Percentiles rank a stretch among this genome's conserved stretches.
phyloP scores from a whole-genome alignment of 2,888 invertebrate species.

The Lordiphosa andalusiaca region DNA sequence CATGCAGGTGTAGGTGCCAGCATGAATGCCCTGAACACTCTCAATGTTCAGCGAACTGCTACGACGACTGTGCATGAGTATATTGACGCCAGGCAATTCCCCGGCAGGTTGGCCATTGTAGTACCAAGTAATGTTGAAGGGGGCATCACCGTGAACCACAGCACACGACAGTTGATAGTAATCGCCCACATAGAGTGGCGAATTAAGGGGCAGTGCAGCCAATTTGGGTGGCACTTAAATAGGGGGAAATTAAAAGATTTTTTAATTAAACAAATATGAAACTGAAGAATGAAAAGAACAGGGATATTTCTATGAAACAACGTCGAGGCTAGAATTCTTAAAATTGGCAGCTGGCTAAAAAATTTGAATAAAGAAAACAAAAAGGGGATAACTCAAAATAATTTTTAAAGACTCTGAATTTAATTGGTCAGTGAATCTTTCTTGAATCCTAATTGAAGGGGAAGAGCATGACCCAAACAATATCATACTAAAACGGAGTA shows the following conservation, averaged over 20 bases:
- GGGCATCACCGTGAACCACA: constrained; percentile 89
- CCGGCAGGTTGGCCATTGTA: constrained; percentile 82
- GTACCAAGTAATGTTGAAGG: constrained; percentile 89
- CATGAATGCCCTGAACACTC: constrained; percentile 84
- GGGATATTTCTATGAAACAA: constrained; percentile 1
- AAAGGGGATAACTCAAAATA: too few relatives aligned
- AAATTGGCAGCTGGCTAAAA: not conserved
- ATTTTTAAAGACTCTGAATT: too few relatives aligned
- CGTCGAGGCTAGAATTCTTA: not conserved
- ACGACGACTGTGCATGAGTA: constrained; percentile 82
- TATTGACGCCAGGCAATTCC: constrained; percentile 67
- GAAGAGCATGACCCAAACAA: too few relatives aligned
- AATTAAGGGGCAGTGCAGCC: constrained; percentile 84
- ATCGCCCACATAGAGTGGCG: constrained; percentile 84
- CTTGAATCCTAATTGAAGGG: too few relatives aligned
- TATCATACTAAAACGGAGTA: too few relatives aligned
- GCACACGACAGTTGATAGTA: constrained; percentile 85
- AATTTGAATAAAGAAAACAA: too few relatives aligned
- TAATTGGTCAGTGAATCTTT: too few relatives aligned
- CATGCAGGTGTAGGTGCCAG: constrained; percentile 88
- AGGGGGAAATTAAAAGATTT: constrained; percentile 1
- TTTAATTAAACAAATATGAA: constrained; percentile 2
- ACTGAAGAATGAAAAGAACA: constrained; percentile 26
- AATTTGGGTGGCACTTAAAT: constrained; percentile 84
- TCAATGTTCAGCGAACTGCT: constrained; percentile 84